Evolutionary conservation across 2,113 vertebrate species (phyloP), one percentile per base, ranked within the genome.

Genomic region (Pungitius pungitius): DNA sequence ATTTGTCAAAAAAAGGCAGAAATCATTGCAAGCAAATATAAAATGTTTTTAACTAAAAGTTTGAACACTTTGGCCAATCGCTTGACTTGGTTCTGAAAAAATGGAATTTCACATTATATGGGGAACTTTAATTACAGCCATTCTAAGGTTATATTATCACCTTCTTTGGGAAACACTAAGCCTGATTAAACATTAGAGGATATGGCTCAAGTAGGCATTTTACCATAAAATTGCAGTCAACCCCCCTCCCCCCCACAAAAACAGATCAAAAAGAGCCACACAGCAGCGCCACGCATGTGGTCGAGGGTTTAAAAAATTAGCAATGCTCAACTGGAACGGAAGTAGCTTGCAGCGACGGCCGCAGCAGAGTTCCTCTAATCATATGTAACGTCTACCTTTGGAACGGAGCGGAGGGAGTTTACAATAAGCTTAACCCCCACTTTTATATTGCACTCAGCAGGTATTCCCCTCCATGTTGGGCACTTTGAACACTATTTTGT

Each of bases 351-450:
- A 77, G 93, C 80, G 94, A 93, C 83, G 68, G 89, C 91, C 89
- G 77, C 89, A 90, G 92, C 91, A 90, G 92, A 90, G 90, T 87
- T 91, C 91, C 78, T 90, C 92, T 92, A 91, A 93, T 94, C 92
- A 93, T 90, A 93, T 89, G 93, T 89, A 92, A 90, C 90, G 81
- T 92, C 92, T 93, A 92, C 88, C 93, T 91, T 85, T 91, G 89
- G 93, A 94, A 92, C 91, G 87, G 85, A 93, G 93, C 85, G 75
- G 88, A 87, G 87, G 82, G 90, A 94, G 91, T 95, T 95, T 94
- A 86, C 94, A 89, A 96, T 94, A 84, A 94, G 94, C 94, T 95
- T 96, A 94, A 95, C 94, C 94, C 89, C 93, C 83, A 91, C 91
- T 94, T 93, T 92, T 94, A 93, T 93, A 94, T 92, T 91, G 86